A percentile compares a stretch with the other conserved stretches of the same genome.
Conservation (phyloP, 2,113 vertebrate genomes). For the Malurus cyaneus region DNA sequence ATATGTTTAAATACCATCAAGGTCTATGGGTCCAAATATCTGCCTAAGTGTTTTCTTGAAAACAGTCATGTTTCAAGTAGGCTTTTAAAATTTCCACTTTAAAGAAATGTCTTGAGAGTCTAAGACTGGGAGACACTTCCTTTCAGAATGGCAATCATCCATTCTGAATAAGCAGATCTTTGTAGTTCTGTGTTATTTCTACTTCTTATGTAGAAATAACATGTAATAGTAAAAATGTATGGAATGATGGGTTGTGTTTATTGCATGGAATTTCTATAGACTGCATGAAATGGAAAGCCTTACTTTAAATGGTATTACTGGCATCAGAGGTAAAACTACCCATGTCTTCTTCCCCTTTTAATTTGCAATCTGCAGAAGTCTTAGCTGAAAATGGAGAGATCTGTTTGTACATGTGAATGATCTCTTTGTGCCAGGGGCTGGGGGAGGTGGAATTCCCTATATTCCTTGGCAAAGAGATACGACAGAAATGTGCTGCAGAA, state of each 20-base stretch:
- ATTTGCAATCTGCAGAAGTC: neutral
- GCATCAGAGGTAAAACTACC: neutral
- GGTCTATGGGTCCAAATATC: conserved; percentile 27
- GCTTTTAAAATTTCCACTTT: neutral
- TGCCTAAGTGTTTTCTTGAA: conserved; percentile 27
- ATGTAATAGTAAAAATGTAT: neutral
- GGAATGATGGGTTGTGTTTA: neutral
- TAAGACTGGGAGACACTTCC: neutral
- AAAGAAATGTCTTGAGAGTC: neutral
- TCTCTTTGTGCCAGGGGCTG: neutral
- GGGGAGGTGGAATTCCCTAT: neutral
- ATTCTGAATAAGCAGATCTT: neutral
- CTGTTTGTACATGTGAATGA: neutral
- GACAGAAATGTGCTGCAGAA: neutral
- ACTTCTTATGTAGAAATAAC: neutral
- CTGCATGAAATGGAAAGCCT: neutral
- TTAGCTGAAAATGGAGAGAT: neutral
- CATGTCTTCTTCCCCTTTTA: neutral
- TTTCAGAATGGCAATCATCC: neutral
- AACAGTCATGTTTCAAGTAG: neutral
- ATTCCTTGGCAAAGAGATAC: neutral
- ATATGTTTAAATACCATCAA: conserved; percentile 11
- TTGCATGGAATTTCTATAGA: neutral
- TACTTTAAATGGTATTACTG: neutral
- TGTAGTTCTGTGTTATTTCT: neutral